Evolutionary conservation across 2,797 vertebrate species (phyloP).

Genomic region (Chelon auratus): DNA sequence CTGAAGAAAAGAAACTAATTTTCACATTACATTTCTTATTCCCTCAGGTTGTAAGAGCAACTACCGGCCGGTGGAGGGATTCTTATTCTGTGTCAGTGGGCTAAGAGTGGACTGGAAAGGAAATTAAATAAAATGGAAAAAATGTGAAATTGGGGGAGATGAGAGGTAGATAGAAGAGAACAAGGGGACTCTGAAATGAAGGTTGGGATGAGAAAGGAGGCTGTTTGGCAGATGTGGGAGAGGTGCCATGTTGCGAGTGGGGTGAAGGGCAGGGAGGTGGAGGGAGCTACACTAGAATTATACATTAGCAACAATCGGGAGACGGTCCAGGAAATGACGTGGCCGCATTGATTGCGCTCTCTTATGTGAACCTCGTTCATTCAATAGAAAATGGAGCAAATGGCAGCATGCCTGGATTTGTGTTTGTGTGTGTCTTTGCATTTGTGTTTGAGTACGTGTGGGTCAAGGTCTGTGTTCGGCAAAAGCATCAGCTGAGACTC

Average conservation of each 20-base stretch:
- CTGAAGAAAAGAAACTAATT: constrained; percentile 50
- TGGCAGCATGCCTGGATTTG: constrained; percentile 45
- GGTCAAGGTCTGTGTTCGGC: constrained; percentile 31
- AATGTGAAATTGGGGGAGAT: constrained; percentile 52
- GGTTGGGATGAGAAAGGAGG: constrained; percentile 17
- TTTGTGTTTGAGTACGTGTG: constrained; percentile 16
- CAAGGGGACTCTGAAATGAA: constrained; percentile 30
- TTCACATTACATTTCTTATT: constrained; percentile 35
- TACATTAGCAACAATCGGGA: constrained; percentile 39
- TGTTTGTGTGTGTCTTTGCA: constrained; percentile 26
- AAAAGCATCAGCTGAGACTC: constrained; percentile 44
- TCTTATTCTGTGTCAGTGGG: constrained; percentile 53
- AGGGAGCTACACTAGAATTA: constrained; percentile 45
- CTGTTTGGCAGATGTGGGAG: constrained; percentile 21
- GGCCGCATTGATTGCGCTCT: constrained; percentile 47
- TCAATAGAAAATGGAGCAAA: constrained; percentile 57
- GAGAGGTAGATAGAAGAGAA: constrained; percentile 34
- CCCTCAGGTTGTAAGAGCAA: constrained; percentile 27
- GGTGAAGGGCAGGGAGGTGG: constrained; percentile 20
- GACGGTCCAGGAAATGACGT: constrained; percentile 57
- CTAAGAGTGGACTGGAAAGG: constrained; percentile 43
- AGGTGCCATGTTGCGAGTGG: constrained; percentile 33
- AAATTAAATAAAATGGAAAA: constrained; percentile 60
- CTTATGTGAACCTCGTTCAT: constrained; percentile 54
- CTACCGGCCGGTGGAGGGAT: constrained; percentile 11